Evolutionary conservation across 2,797 vertebrate species (phyloP).

Genomic region (Lacerta viridis): DNA sequence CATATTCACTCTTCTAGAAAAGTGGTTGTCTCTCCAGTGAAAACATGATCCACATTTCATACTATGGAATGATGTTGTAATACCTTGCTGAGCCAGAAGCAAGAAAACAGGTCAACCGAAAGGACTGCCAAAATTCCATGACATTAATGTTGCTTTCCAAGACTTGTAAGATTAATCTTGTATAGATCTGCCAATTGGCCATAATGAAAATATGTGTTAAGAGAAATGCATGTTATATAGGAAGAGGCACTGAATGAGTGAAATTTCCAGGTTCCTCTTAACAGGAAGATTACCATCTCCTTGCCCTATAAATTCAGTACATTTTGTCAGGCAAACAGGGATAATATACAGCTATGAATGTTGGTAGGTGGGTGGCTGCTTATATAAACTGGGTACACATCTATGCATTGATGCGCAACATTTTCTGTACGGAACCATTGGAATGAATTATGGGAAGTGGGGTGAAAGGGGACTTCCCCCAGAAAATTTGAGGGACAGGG

Average conservation of each 20-base stretch:
- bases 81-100: background rate
- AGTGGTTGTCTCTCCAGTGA: background rate
- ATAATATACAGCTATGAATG: background rate
- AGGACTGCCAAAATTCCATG: background rate
- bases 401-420: background rate
- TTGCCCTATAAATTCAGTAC: background rate
- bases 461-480: no score
- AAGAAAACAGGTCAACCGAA: background rate
- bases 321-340: background rate
- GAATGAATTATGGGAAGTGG: no score
- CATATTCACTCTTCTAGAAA: background rate
- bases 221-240: background rate
- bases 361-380: background rate
- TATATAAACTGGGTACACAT: background rate
- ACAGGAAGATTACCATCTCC: background rate
- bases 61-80: background rate
- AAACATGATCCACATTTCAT: background rate
- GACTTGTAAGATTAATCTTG: constrained; percentile 2
- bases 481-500: no score
- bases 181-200: background rate
- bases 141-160: background rate
- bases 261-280: background rate
- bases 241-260: background rate
- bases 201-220: background rate
- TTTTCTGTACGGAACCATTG: background rate